Conservation (phyloP, 35 echinoderm and acorn worm species). For the Eucidaris tribuloides region DNA sequence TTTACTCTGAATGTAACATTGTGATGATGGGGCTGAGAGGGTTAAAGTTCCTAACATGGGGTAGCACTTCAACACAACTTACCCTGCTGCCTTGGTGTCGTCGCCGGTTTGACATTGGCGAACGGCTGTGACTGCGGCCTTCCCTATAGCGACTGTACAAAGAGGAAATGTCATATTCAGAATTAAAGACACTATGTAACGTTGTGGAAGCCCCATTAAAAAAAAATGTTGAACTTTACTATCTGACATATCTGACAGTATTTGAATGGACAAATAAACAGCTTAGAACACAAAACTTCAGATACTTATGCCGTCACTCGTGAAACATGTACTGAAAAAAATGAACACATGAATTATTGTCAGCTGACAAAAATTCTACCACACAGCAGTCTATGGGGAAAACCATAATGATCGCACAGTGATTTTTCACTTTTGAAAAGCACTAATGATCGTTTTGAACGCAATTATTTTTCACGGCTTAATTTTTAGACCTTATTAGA, state of each 20-base stretch:
- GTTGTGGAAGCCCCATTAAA: no score
- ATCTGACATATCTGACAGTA: neutral
- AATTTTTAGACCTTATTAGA: no score
- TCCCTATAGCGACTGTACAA: constrained; percentile 22
- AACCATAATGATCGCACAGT: no score
- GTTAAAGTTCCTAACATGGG: no score
- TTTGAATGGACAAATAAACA: neutral
- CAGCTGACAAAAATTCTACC: no score
- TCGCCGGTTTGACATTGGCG: constrained; percentile 88
- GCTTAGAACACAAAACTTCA: neutral
- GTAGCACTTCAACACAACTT: neutral
- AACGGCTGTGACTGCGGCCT: constrained; percentile 61
- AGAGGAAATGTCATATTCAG: neutral
- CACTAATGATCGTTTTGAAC: no score
- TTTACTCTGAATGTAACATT: no score
- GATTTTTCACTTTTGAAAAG: no score
- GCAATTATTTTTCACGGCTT: no score
- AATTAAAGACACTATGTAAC: no score
- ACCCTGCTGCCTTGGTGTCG: constrained; percentile 83
- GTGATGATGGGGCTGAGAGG: no score
- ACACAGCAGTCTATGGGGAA: no score
- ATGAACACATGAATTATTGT: neutral
- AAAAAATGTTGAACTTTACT: neutral
- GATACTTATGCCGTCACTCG: neutral
- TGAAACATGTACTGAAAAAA: neutral